phyloP scores from a whole-genome alignment of 2,113 vertebrate genomes.

The Halcyon senegalensis region DNA sequence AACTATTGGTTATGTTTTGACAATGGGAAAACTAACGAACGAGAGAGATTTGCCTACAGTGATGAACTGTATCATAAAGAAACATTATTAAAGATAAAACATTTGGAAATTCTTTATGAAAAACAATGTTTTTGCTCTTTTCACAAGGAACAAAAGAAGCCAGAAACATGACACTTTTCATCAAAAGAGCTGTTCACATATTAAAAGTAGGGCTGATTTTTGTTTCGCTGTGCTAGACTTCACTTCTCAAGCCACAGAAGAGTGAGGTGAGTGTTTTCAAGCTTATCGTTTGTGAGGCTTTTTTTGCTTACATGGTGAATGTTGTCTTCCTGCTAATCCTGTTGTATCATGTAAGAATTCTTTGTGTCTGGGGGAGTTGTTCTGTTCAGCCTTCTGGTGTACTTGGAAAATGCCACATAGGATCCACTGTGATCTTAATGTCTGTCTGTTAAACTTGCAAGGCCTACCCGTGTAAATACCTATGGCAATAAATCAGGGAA shows the following conservation, averaged over 20 bases:
- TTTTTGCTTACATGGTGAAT: background rate
- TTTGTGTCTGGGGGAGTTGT: background rate
- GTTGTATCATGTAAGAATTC: background rate
- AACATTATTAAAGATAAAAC: conserved; percentile 81
- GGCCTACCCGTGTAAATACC: background rate
- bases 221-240: conserved; percentile 34
- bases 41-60: conserved; percentile 71
- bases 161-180: conserved; percentile 80
- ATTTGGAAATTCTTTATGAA: conserved; percentile 74
- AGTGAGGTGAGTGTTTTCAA: conserved; percentile 34
- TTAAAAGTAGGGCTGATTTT: conserved; percentile 46
- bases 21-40: conserved; percentile 77
- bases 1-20: conserved; percentile 85
- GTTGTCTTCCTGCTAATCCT: background rate
- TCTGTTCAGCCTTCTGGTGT: conserved; percentile 41
- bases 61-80: conserved; percentile 75
- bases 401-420: background rate
- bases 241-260: conserved; percentile 18
- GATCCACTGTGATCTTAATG: background rate
- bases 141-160: conserved; percentile 74
- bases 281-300: background rate
- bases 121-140: conserved; percentile 74
- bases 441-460: background rate
- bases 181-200: conserved; percentile 69
- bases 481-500: background rate